phyloP scores from a whole-genome alignment of 1,140 invertebrate genomes.

The Lasaia peninsularis region DNA sequence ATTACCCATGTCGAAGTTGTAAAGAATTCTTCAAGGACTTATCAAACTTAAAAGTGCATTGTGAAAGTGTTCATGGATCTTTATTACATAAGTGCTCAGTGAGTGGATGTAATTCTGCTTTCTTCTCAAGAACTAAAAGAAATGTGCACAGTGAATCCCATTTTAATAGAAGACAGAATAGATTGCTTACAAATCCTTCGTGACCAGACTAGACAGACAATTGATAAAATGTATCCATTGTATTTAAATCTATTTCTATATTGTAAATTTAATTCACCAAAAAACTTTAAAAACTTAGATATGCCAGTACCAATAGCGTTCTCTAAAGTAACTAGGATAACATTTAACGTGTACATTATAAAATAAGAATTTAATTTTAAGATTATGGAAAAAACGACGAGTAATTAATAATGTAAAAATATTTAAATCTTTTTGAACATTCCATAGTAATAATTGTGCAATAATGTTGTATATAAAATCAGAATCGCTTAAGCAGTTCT shows the following conservation, averaged over 20 bases:
- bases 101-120: slow-evolving; percentile 83
- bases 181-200: slow-evolving; percentile 42
- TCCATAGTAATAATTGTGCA: slow-evolving; percentile 69
- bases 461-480: slow-evolving; percentile 62
- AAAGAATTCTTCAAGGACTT: slow-evolving; percentile 80
- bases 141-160: slow-evolving; percentile 82
- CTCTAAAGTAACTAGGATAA: neutral
- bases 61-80: slow-evolving; percentile 79
- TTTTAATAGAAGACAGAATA: slow-evolving; percentile 58
- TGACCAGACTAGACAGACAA: slow-evolving; percentile 35
- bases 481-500: slow-evolving; percentile 11
- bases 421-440: slow-evolving; percentile 44
- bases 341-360: neutral
- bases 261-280: slow-evolving; percentile 44
- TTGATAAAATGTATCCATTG: neutral
- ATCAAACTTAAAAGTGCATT: slow-evolving; percentile 81
- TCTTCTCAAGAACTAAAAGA: slow-evolving; percentile 83
- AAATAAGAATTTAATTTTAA: neutral
- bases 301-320: slow-evolving; percentile 40
- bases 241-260: slow-evolving; percentile 47
- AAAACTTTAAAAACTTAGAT: slow-evolving; percentile 23
- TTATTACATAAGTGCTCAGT: slow-evolving; percentile 83
- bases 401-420: slow-evolving; percentile 22
- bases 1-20: slow-evolving; percentile 82
- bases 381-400: neutral